Evolutionary conservation across 2,888 invertebrate genomes (phyloP).

Genomic region (Mellilla xanthometata): DNA sequence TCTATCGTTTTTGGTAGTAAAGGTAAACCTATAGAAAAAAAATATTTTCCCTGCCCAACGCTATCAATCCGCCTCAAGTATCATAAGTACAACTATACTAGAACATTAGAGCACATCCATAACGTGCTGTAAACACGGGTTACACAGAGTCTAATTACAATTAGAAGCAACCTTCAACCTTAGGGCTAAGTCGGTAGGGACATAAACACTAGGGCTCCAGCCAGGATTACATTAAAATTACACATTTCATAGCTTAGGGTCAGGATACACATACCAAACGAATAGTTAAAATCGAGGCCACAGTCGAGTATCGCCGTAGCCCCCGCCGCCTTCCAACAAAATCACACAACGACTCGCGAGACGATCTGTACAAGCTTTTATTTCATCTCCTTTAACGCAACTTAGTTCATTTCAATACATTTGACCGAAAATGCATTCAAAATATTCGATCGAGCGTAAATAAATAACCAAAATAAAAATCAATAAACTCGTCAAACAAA

Average conservation of each 20-base stretch:
- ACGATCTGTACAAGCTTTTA: background rate
- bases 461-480: background rate
- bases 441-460: background rate
- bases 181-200: slow-evolving; percentile 47
- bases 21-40: too few species aligned
- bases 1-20: too few species aligned
- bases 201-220: slow-evolving; percentile 35
- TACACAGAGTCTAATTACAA: slow-evolving; percentile 49
- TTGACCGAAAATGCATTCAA: background rate
- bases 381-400: background rate
- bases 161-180: slow-evolving; percentile 56
- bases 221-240: slow-evolving; percentile 57
- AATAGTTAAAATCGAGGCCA: slow-evolving; percentile 78
- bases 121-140: slow-evolving; percentile 49
- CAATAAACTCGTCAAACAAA: background rate
- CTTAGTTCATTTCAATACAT: background rate
- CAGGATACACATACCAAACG: slow-evolving; percentile 43
- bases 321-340: slow-evolving; percentile 20
- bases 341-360: too few species aligned
- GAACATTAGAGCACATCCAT: slow-evolving; percentile 44
- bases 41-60: too few species aligned
- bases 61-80: slow-evolving; percentile 42
- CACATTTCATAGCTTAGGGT: slow-evolving; percentile 79
- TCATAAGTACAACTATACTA: slow-evolving; percentile 55
- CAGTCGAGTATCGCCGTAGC: slow-evolving; percentile 41